Conservation (phyloP, 2,888 invertebrate genomes). For the Saturnia pavonia region DNA sequence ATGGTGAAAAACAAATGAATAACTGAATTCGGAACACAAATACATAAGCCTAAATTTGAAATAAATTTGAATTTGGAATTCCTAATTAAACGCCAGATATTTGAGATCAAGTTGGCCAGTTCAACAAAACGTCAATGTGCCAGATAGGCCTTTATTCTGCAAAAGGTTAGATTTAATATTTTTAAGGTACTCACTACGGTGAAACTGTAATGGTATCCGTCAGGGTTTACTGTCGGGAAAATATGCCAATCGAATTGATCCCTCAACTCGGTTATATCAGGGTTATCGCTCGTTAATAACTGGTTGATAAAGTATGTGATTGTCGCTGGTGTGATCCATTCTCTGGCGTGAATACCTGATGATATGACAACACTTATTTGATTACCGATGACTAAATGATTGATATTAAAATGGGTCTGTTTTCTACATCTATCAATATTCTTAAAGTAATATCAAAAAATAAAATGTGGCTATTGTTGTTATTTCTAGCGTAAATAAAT, state of each 20-base stretch:
- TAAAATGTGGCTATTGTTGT: no score
- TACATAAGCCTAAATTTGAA: no score
- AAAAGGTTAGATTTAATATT: background rate
- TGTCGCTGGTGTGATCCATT: constrained; percentile 88
- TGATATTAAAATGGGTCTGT: background rate
- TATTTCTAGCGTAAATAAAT: no score
- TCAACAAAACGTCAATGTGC: no score
- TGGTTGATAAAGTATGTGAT: constrained; percentile 84
- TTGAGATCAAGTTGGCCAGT: no score
- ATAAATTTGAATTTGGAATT: no score
- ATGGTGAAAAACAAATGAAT: no score
- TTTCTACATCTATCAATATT: no score
- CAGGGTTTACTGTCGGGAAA: constrained; percentile 89
- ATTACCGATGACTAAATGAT: background rate
- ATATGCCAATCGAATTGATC: constrained; percentile 87
- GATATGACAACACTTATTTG: background rate
- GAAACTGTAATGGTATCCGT: constrained; percentile 88
- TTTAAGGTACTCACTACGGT: constrained; percentile 10
- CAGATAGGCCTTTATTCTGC: background rate
- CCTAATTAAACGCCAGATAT: no score
- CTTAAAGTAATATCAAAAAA: no score
- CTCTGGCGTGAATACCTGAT: constrained; percentile 86
- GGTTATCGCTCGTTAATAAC: constrained; percentile 79
- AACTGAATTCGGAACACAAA: no score
- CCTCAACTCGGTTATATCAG: constrained; percentile 69